Percentiles rank a stretch among this genome's conserved stretches.
Evolutionary conservation across 2,113 vertebrate species (phyloP).

Genomic region (Isurus oxyrinchus): DNA sequence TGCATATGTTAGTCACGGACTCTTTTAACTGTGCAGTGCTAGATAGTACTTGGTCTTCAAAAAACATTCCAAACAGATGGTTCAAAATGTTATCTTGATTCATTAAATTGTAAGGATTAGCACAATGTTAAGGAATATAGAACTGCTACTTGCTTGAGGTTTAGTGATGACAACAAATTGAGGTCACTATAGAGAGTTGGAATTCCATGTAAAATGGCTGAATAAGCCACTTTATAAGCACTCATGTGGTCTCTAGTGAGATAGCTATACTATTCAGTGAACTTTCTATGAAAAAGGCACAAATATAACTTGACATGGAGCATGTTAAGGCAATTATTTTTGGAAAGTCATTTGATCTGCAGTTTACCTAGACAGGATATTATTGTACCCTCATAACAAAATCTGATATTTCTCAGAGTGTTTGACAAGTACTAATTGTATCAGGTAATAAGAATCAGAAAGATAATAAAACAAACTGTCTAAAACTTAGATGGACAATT

Average conservation of each 20-base stretch:
- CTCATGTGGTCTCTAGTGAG: too few species aligned
- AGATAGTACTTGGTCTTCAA: not conserved
- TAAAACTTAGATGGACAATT: too few species aligned
- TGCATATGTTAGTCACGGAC: not conserved
- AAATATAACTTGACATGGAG: too few species aligned
- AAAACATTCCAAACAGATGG: not conserved
- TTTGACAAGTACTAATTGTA: not conserved
- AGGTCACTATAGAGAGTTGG: not conserved
- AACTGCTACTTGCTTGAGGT: not conserved
- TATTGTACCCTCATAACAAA: not conserved
- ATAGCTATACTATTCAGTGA: too few species aligned
- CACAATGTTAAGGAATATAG: not conserved
- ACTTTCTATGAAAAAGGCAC: too few species aligned
- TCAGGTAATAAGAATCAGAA: not conserved
- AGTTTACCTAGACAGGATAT: not conserved
- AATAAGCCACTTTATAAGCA: not conserved
- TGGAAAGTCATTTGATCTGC: not conserved
- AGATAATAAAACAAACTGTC: not conserved
- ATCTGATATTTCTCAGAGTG: not conserved
- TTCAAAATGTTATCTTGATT: not conserved
- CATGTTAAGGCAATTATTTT: too few species aligned
- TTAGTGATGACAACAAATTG: not conserved
- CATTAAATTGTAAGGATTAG: too few species aligned
- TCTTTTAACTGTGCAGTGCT: not conserved
- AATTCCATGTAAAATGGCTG: not conserved